Base-by-base conservation (phyloP, 2,888 invertebrate genomes). In the Eristalis pertinax region DNA sequence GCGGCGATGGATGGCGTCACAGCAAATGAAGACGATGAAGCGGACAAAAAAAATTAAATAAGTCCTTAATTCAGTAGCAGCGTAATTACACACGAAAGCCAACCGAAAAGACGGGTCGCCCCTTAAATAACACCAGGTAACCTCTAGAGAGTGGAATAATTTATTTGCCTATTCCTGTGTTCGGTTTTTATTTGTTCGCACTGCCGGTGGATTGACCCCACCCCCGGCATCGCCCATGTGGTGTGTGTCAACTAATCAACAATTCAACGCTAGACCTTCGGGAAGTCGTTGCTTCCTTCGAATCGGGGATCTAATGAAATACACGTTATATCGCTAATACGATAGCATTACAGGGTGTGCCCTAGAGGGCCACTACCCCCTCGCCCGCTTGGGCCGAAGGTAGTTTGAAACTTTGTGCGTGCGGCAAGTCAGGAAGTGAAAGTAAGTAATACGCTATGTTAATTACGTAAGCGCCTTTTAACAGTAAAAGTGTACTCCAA, bases 161-260 rank as follows among this genome's bases (percentile, higher is more conserved):
- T 84, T 75, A 79, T 84, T 79, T 80, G 26, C 65, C 75, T 80
- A 80, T 84, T 84, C 77, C 84, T 69, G 84, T 79, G 63, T 50
- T 64, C 35, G 58, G 38, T 84, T 19, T 15, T 32, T 75, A 50
- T 81, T 41, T 50, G 50, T 7, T 50, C 50, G 19, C n/a, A 8
- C 50, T 19, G 50, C 8, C 50, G 50, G 50, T 19, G 50, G 1
- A 50, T 50, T 50, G 50, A 19, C 50, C 50, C 43, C 19, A 22
- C 63, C 69, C 67, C 32, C 43, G 5, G 11, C 29, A 22, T 56
- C 29, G 29, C 19, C 56, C 60, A 60, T 29, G 68, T 80, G 62
- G 67, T 75, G 76, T 80, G 75, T 84, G 50, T 50, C 84, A 80
- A 75, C 84, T 84, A 80, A 80, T 84, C 79, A 84, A 84, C 84